Evolutionary conservation across 1,140 invertebrate genomes (phyloP), one percentile per base, ranked within the genome.

Genomic region (Bombus balteatus): DNA sequence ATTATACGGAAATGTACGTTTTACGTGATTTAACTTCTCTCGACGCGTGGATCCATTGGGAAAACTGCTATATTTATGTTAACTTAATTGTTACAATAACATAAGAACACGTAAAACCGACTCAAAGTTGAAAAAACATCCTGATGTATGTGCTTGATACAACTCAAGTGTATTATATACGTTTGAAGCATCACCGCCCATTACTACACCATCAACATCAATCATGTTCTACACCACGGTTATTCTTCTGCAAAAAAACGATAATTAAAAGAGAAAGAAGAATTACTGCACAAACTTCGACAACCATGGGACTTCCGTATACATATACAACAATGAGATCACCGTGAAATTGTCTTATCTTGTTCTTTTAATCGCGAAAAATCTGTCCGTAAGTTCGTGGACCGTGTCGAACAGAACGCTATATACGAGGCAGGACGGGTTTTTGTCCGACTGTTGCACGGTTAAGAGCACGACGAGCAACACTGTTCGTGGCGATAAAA

Each of bases 381-480:
- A 75, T 59, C 57, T 15, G 5, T 57, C 43, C 32, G n/a, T 1
- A 25, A 32, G n/a, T 34, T 22, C 22, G 28, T 66, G 41, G 25
- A 75, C 72, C 32, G 59, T 53, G 41, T 65, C 8, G 32, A 66
- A 37, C 1, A 3, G 12, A 10, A 65, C 39, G 18, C 28, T 77
- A 57, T 15, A 8, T 41, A 47, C 41, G 22, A 37, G 8, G 6
- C 25, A 34, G 25, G 34, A 53, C 22, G 2, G 0, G 5, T 47
- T 66, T 34, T 66, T 68, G 28, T 43, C 22, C n/a, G 76, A 15
- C 13, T 84, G 34, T 34, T 34, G 32, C 82, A 68, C 72, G 70
- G 34, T 80, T 76, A 79, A 37, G 62, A 66, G 12, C 41, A 65
- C n/a, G 59, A 32, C 57, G 57, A 5, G 32, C 66, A 75, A 87